Conservation (phyloP, 2,888 invertebrate species). For the Prionchulus punctatus region DNA sequence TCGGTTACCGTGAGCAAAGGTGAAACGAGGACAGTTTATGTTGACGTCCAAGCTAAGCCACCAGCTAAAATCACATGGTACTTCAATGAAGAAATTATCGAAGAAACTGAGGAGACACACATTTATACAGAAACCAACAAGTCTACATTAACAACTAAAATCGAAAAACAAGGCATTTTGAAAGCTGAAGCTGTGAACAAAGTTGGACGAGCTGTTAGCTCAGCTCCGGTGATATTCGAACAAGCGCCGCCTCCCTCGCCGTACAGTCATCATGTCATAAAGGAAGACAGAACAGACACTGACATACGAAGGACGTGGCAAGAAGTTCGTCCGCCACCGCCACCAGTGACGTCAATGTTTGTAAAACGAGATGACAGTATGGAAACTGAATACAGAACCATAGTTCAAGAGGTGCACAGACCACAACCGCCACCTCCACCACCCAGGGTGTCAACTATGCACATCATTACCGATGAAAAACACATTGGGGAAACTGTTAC, state of each 20-base stretch:
- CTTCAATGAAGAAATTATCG: conserved; percentile 47
- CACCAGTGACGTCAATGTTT: neutral
- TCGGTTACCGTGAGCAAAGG: neutral
- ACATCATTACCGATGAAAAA: no score
- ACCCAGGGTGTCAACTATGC: no score
- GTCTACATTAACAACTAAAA: neutral
- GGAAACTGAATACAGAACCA: no score
- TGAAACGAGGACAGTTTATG: neutral
- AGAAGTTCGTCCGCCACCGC: neutral
- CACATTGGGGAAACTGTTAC: no score
- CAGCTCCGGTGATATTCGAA: neutral
- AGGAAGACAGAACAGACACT: neutral
- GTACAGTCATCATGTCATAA: neutral
- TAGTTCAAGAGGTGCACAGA: no score
- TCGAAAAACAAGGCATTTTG: neutral
- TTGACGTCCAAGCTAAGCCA: conserved; percentile 36
- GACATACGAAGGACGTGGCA: no score
- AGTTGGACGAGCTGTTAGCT: neutral
- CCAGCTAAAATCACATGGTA: conserved; percentile 63
- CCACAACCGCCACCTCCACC: no score
- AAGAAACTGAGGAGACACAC: conserved; percentile 10
- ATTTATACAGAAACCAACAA: neutral
- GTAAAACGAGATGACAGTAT: no score
- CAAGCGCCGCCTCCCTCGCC: neutral
- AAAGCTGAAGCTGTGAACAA: conserved; percentile 1